Conservation (phyloP, 2,797 vertebrate species). For the Parotocinclus haroldoi region DNA sequence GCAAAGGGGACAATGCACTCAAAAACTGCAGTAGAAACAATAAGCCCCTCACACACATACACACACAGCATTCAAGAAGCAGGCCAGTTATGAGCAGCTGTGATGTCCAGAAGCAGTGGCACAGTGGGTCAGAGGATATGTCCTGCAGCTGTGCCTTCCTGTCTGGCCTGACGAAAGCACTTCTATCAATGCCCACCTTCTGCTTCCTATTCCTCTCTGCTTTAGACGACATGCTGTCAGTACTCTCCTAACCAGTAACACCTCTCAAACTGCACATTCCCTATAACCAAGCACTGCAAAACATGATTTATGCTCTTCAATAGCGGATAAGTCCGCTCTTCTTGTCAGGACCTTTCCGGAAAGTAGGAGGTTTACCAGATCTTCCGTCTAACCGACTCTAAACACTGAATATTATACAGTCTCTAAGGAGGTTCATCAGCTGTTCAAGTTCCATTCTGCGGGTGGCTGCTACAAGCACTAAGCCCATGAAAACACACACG, state of each 20-base stretch:
- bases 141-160: constrained; percentile 75
- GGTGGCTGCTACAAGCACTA: constrained; percentile 25
- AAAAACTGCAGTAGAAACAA: constrained; percentile 41
- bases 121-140: constrained; percentile 66
- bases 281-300: background rate
- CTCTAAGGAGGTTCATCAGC: constrained; percentile 43
- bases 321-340: constrained; percentile 3
- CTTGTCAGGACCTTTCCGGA: constrained; percentile 7
- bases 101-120: constrained; percentile 54
- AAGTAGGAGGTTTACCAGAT: background rate
- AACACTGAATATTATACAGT: constrained; percentile 16
- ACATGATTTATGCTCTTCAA: constrained; percentile 1
- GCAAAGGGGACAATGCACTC: constrained; percentile 13
- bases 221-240: constrained; percentile 31
- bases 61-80: constrained; percentile 26
- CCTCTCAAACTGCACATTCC: constrained; percentile 1
- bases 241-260: constrained; percentile 14
- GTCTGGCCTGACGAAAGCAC: constrained; percentile 66
- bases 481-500: constrained; percentile 25
- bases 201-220: constrained; percentile 52
- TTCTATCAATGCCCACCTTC: constrained; percentile 61
- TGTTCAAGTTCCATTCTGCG: constrained; percentile 39
- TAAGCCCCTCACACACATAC: constrained; percentile 19
- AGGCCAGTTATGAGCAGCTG: constrained; percentile 62
- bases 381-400: constrained; percentile 15